Evolutionary conservation across 2,797 vertebrate genomes (phyloP), one percentile per base, ranked within the genome.

Genomic region (Bryconaethiops microstoma): DNA sequence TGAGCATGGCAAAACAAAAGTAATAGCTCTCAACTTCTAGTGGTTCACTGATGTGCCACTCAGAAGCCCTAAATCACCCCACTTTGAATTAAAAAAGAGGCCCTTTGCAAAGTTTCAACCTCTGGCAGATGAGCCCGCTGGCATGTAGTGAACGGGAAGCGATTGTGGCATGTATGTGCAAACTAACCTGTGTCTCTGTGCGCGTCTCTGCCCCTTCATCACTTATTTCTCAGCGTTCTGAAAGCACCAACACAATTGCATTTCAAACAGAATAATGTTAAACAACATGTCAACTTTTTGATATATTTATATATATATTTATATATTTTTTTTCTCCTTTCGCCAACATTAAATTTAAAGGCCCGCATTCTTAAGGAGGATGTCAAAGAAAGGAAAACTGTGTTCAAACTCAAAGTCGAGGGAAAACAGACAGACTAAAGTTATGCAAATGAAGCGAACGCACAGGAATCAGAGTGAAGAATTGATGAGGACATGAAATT

Each of bases 401-500:
- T 54, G 78, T 89, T 91, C 86, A 12, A 83, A 87, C 81, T 52
- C 72, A 62, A 52, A 81, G 77, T 65, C 86, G 78, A 82, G 67
- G 50, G 74, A 80, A 86, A 88, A 87, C 85, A 91, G 87, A 84
- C 63, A 48, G 88, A 84, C 83, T 85, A 86, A 90, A 70, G 90
- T 90, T 94, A 94, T 92, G 91, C 92, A 93, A 93, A 93, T 93
- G 92, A 91, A 79, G 25, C 83, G 89, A 91, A 88, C 79, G 84
- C 82, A 88, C 89, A 40, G 92, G 89, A 92, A 92, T 89, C 86
- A 84, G 87, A 83, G 90, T 94, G 93, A 94, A 94, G 92, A 92
- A 94, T 93, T 94, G 92, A 95, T 94, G 94, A 94, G 93, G 92
- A 94, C 92, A 92, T 89, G 90, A 92, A 90, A 91, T 90, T 90